A percentile compares a stretch with the other conserved stretches of the same genome.
These are phyloP conservation scores for Polypedilum vanderplanki DNA, from an alignment of 1,140 invertebrate genomes.

Conservation along the genomic window DNA sequence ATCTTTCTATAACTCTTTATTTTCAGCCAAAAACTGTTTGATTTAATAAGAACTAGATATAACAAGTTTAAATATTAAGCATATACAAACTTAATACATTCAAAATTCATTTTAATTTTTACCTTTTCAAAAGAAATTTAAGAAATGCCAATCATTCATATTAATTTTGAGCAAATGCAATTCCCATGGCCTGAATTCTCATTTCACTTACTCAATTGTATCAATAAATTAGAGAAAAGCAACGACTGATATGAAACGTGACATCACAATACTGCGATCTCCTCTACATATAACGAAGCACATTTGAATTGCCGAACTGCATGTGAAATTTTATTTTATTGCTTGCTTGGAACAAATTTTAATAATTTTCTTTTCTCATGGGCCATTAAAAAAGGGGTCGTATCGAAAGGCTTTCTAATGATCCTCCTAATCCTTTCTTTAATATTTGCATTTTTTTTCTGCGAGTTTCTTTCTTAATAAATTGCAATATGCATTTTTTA, in stretches of 20 bases:
- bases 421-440: constrained; percentile 9
- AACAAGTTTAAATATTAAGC: too few relatives aligned
- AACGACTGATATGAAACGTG: constrained; percentile 22
- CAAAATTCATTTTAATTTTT: too few relatives aligned
- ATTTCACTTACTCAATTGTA: not conserved
- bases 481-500: not conserved
- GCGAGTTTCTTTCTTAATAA: not conserved
- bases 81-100: too few relatives aligned
- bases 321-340: not conserved
- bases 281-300: not conserved
- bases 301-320: not conserved
- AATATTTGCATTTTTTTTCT: not conserved
- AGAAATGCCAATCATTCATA: too few relatives aligned
- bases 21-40: too few relatives aligned
- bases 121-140: too few relatives aligned
- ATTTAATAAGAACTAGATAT: too few relatives aligned
- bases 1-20: too few relatives aligned
- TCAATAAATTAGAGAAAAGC: constrained; percentile 20
- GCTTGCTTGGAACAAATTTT: not conserved
- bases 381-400: not conserved
- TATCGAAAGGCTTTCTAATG: not conserved
- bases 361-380: not conserved
- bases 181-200: too few relatives aligned
- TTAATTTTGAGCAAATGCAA: too few relatives aligned
- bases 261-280: not conserved